These are phyloP conservation scores for Calephelis perditalis DNA, from an alignment of 2,888 invertebrate species.

Conservation along the genomic window DNA sequence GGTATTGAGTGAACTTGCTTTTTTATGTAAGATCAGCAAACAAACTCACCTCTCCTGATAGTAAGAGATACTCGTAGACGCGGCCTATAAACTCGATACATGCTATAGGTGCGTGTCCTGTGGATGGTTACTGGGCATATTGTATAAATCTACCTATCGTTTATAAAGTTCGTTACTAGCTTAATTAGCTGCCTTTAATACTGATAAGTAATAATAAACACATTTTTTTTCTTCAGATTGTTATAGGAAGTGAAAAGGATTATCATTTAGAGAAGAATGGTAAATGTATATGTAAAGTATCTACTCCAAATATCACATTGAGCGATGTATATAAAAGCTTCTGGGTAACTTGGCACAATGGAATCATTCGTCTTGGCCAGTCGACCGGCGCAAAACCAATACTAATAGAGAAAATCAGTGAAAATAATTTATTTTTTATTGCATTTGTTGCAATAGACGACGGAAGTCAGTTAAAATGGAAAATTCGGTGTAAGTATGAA, in stretches of 20 bases:
- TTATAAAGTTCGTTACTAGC: too few species aligned
- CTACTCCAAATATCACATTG: constrained; percentile 48
- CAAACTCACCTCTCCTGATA: too few species aligned
- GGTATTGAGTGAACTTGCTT: too few species aligned
- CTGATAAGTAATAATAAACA: too few species aligned
- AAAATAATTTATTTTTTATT: constrained; percentile 36
- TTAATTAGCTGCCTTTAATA: too few species aligned
- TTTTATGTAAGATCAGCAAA: too few species aligned
- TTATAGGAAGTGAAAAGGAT: constrained; percentile 18
- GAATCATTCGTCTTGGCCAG: constrained; percentile 53
- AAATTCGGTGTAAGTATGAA: constrained; percentile 43
- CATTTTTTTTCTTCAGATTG: constrained; percentile 14
- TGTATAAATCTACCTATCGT: too few species aligned
- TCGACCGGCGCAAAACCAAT: constrained; percentile 47
- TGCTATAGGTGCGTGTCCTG: too few species aligned
- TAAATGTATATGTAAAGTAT: not conserved
- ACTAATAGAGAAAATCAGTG: constrained; percentile 31
- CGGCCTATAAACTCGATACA: too few species aligned
- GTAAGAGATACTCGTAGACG: too few species aligned
- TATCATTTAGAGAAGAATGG: constrained; percentile 17
- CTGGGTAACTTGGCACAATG: constrained; percentile 69
- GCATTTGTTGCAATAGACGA: constrained; percentile 28
- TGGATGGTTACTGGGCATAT: too few species aligned
- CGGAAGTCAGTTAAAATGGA: constrained; percentile 33
- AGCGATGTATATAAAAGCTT: constrained; percentile 61